phyloP scores from a whole-genome alignment of 1,140 invertebrate genomes.

The Papilio aristodemus region DNA sequence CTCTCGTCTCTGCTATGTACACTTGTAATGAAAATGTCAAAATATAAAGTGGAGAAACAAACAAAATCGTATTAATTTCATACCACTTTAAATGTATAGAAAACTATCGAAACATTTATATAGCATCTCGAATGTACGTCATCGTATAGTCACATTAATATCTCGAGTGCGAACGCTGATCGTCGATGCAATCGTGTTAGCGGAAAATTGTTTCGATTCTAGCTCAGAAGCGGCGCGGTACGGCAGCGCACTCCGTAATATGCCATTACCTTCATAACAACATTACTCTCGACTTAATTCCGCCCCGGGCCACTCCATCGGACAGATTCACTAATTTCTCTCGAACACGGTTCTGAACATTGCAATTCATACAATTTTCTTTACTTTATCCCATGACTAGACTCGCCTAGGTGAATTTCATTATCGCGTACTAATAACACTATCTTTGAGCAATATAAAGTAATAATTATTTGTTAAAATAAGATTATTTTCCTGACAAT shows the following conservation, averaged over 20 bases:
- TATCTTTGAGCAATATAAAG: too few species aligned
- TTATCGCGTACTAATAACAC: too few species aligned
- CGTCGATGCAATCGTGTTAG: conserved; percentile 65
- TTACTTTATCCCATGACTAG: neutral
- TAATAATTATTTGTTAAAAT: neutral
- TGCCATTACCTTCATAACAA: conserved; percentile 61
- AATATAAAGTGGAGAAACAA: too few species aligned
- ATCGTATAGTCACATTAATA: conserved; percentile 42
- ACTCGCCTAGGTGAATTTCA: neutral
- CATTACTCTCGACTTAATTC: conserved; percentile 63
- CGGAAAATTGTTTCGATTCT: conserved; percentile 75
- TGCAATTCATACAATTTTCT: conserved; percentile 36
- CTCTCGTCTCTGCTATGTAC: too few species aligned
- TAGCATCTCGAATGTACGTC: neutral
- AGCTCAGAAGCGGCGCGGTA: conserved; percentile 54
- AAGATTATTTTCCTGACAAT: neutral
- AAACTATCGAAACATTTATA: too few species aligned
- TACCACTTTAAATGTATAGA: neutral
- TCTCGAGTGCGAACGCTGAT: conserved; percentile 62
- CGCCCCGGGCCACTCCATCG: conserved; percentile 46
- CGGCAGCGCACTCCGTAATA: conserved; percentile 50
- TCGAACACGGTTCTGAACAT: conserved; percentile 43
- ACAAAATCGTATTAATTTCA: too few species aligned
- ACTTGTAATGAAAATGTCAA: too few species aligned
- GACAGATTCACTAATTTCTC: conserved; percentile 57